Base-by-base conservation (phyloP, 2,888 invertebrate species). In the Dicranocentrus wangi region DNA sequence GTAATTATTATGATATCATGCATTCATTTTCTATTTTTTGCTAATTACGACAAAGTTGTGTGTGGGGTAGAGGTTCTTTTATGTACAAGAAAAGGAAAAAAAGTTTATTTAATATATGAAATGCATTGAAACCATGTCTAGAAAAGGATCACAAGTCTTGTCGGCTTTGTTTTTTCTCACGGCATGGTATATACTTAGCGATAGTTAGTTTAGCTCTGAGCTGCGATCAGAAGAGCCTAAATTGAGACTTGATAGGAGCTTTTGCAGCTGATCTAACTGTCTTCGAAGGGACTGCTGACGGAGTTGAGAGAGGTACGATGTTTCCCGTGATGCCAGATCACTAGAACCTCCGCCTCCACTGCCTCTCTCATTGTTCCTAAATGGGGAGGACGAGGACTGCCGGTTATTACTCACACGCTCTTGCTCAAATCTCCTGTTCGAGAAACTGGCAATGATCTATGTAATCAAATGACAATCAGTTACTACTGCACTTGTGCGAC, bases 201-300 rank as follows among this genome's bases (percentile, higher is more conserved):
- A 51, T 51, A 17, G 17, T 51, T 19, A 51, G 19, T 51, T 51
- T 17, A 51, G 19, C 19, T 51, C 51, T 19, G 51, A 51, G n/a
- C 63, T 63, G 53, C 73, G 73, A 32, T 73, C 73, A 25, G 73
- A 53, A 0, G 39, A 28, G 1, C 73, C 73, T 32, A 73, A 53
- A 25, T 82, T 82, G 7, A 82, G 61, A 72, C 80, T 82, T 27
- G 71, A 60, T 13, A 82, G 42, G 5, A 82, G 72, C 47, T 75
- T 80, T 25, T 82, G 82, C 27, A 82, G 28, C 55, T 82, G 82
- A 27, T 66, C 75, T 15, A 82, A 61, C 60, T 82, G 82, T 19
- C 72, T 51, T 2, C 76, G 76, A 17, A 82, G 28, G 13, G 70
- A 58, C 61, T 82, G 80, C 27, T 82, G 79, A 39, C 82, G 39